Evolutionary conservation across 2,888 invertebrate species (phyloP).

Genomic region (Sinotaia quadrata): DNA sequence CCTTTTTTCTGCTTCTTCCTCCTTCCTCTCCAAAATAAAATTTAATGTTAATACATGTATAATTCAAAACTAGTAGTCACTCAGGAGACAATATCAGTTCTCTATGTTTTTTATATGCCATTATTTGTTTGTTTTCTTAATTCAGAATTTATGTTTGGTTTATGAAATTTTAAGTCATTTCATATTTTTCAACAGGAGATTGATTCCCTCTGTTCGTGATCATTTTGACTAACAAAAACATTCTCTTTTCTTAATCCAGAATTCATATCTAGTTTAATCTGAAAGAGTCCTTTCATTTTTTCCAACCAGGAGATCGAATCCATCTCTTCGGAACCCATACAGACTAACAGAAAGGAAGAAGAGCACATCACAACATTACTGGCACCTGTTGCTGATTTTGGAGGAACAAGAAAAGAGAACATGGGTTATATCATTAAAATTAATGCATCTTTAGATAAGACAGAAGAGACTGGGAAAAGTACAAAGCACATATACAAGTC

Average conservation of each 20-base stretch:
- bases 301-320: conserved; percentile 51
- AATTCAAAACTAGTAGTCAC: too few relatives aligned
- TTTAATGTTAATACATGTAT: too few relatives aligned
- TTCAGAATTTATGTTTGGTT: background rate
- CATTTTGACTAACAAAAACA: too few relatives aligned
- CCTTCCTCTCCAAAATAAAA: too few relatives aligned
- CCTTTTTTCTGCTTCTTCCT: too few relatives aligned
- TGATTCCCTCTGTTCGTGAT: conserved; percentile 39
- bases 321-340: conserved; percentile 24
- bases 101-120: too few relatives aligned
- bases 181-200: conserved; percentile 18
- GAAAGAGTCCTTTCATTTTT: background rate
- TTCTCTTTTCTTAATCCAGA: too few relatives aligned
- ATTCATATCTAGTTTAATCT: too few relatives aligned
- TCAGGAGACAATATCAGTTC: too few relatives aligned
- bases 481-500: conserved; percentile 29
- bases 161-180: background rate
- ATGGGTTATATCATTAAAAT: conserved; percentile 10
- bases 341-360: conserved; percentile 13
- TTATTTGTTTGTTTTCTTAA: too few relatives aligned
- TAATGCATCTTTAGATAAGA: conserved; percentile 16
- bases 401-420: background rate
- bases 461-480: background rate
- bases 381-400: too few relatives aligned
- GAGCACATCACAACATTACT: too few relatives aligned